phyloP scores from a whole-genome alignment of 2,888 invertebrate species.

The Crioceris asparagi region DNA sequence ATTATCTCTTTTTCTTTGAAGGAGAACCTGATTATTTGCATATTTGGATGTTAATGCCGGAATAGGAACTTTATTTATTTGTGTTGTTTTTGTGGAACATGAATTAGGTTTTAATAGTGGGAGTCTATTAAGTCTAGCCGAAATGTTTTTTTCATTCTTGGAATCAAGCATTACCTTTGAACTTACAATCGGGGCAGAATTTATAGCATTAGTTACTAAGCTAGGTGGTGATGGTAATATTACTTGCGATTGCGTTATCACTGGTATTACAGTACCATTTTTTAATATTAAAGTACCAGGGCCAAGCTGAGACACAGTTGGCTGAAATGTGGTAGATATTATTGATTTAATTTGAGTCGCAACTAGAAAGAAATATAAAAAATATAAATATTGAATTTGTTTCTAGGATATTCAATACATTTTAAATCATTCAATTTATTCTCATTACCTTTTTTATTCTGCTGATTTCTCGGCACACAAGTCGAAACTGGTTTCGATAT shows the following conservation, averaged over 20 bases:
- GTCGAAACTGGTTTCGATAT: too few species aligned
- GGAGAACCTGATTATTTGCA: constrained; percentile 13
- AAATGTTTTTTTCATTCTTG: constrained; percentile 7
- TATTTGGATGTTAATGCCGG: constrained; percentile 33
- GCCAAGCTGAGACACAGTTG: constrained; percentile 27
- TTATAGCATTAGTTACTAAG: constrained; percentile 7
- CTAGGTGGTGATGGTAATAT: constrained; percentile 21
- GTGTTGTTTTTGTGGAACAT: constrained; percentile 33
- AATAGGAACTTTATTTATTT: constrained; percentile 38
- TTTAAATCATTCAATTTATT: too few species aligned
- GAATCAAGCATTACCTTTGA: constrained; percentile 4
- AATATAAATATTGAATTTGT: too few species aligned
- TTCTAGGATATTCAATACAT: too few species aligned
- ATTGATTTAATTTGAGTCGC: constrained; percentile 22
- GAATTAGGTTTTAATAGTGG: constrained; percentile 19
- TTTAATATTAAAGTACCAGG: constrained; percentile 35
- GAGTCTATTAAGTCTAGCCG: constrained; percentile 6
- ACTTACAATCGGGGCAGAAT: background rate
- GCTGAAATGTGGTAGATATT: constrained; percentile 16
- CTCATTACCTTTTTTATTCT: too few species aligned
- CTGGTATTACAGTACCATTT: constrained; percentile 33
- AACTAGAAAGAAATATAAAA: too few species aligned
- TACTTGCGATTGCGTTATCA: constrained; percentile 26
- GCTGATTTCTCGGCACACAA: too few species aligned
- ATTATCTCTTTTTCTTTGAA: constrained; percentile 11